Evolutionary conservation across 2,797 vertebrate species (phyloP), one percentile per base, ranked within the genome.

Genomic region (Discoglossus pictus): DNA sequence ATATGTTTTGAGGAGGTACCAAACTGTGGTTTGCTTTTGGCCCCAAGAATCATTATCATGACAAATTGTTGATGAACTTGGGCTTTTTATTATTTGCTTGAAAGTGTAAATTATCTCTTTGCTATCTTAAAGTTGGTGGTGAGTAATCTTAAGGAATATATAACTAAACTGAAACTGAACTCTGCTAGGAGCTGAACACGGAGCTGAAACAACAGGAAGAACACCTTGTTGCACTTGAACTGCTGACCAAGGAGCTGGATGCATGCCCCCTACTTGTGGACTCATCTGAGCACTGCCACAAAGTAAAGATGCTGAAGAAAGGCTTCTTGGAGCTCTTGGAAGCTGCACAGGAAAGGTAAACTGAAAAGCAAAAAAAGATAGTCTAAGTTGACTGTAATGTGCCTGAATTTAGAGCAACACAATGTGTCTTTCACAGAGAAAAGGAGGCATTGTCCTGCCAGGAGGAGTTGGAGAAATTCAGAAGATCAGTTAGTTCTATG

Each of bases 191-290:
- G 42, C 89, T 98, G 64, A 91, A 79, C 76, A 86, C 76, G 0
- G 97, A 98, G 82, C 80, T 98, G 87, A 87, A 86, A 74, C 93
- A 94, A 79, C 93, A 96, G 61, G 82, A 90, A 1, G 87, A 89
- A 58, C 91, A 91, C 63, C 79, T 99, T 47, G 88, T 88, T 53
- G 76, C 86, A 31, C 87, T 99, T 76, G 92, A 93, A 68, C 79
- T 76, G 7, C 84, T 98, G 46, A 88, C 89, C 11, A 78, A 77
- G 0, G 92, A 94, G 51, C 84, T 99, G 68, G 83, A 86, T 79
- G 87, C 92, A 48, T 91, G 80, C 0, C 72, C 85, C 64, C 82
- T 92, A 1, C 56, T 91, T 36, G 68, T 78, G 0, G 75, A 88
- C 21, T 31, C 89, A 3, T 90, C 88, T 44, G 89, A 82, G 61